These are phyloP conservation scores for Miltochrista miniata DNA, from an alignment of 2,888 invertebrate genomes.

Conservation along the genomic window DNA sequence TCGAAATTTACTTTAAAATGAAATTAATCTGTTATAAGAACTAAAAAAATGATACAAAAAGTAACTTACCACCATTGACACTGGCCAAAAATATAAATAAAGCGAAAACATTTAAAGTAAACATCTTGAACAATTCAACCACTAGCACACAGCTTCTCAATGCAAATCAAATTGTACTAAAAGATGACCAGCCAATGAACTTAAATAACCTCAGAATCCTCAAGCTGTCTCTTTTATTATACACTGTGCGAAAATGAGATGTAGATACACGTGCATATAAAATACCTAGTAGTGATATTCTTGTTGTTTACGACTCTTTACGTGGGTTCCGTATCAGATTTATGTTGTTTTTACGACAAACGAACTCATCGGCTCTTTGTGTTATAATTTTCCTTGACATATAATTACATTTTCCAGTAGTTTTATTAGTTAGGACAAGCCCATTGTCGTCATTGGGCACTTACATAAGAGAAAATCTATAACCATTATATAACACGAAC, in stretches of 20 bases:
- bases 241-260: slow-evolving; percentile 18
- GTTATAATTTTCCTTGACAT: too few species aligned
- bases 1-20: too few species aligned
- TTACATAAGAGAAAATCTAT: too few species aligned
- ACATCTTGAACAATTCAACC: slow-evolving; percentile 21
- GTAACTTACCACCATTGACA: slow-evolving; percentile 24
- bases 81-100: slow-evolving; percentile 17
- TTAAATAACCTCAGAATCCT: slow-evolving; percentile 18
- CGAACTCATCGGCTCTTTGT: too few species aligned
- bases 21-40: too few species aligned
- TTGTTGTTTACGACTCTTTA: neutral
- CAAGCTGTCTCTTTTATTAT: slow-evolving; percentile 20
- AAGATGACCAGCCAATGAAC: slow-evolving; percentile 11
- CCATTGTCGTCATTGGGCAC: too few species aligned
- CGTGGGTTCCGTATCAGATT: slow-evolving; percentile 14
- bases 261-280: slow-evolving; percentile 1
- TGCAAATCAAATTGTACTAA: slow-evolving; percentile 17
- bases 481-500: too few species aligned
- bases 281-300: neutral
- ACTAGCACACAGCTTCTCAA: neutral
- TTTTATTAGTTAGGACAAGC: too few species aligned
- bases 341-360: too few species aligned
- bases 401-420: too few species aligned
- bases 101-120: slow-evolving; percentile 11
- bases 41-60: too few species aligned